Conservation (phyloP, 2,797 vertebrate species). For the Antrozous pallidus region DNA sequence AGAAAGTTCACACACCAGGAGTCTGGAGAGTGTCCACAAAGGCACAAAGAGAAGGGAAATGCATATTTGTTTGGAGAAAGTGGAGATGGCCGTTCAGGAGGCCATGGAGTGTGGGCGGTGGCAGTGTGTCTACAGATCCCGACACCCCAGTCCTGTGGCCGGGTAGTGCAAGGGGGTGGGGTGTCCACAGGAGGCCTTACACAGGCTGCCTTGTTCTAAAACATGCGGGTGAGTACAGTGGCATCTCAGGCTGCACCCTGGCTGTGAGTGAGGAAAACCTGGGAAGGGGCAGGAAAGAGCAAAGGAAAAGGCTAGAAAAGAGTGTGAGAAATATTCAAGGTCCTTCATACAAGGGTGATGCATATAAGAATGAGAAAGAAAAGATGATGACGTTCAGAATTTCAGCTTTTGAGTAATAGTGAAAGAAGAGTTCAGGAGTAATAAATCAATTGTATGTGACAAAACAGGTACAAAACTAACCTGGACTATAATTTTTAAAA, state of each 20-base stretch:
- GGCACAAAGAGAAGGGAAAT: neutral
- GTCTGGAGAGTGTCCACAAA: neutral
- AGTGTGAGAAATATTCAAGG: neutral
- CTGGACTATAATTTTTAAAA: neutral
- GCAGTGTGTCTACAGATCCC: neutral
- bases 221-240: neutral
- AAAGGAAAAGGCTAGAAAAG: neutral
- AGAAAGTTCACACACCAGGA: neutral
- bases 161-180: too few relatives aligned
- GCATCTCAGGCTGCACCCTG: neutral
- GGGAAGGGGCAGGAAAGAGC: neutral
- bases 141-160: too few relatives aligned
- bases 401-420: neutral
- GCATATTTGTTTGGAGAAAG: neutral
- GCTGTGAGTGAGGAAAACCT: neutral
- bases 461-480: neutral
- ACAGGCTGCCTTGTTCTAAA: neutral
- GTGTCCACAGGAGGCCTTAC: neutral
- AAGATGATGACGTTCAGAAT: neutral
- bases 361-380: neutral
- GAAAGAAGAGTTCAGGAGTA: neutral
- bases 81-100: neutral
- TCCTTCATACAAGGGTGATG: neutral
- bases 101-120: neutral
- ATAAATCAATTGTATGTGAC: neutral